Evolutionary conservation across 2,888 invertebrate species (phyloP), one percentile per base, ranked within the genome.

Genomic region (Aleiodes alternator): DNA sequence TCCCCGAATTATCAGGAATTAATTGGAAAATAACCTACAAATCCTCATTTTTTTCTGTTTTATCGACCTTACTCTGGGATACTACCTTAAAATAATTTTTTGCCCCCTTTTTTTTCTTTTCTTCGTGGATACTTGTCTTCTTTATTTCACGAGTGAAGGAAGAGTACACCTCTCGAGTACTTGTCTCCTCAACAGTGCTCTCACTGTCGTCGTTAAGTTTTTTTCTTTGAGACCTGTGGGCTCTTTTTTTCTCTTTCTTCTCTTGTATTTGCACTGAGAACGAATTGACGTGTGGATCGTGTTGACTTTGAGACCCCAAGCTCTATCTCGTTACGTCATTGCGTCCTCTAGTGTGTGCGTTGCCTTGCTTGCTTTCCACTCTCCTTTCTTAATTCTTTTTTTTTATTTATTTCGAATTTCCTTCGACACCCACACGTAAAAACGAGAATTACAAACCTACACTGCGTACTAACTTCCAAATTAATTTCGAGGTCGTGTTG

Each of bases 241-340:
- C 66, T 50, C 74, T 64, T 69, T n/a, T 51, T 66, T 43, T 64
- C 31, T 57, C 34, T 34, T 59, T 59, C 43, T 69, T 31, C 43
- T 53, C 66, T 69, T 55, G 11, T 70, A 76, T 78, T 75, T 78
- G 69, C 71, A 73, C 76, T 75, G 23, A 56, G 29, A 56, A 75
- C 70, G 75, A 76, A 78, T 78, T 78, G 73, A 78, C 78, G 72
- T 72, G 72, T 76, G 69, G 23, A 72, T 69, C 59, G 70, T 69
- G 75, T 73, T 75, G 71, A 75, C 66, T 75, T 66, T 70, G 64
- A 64, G 70, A 53, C 50, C 48, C 73, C 73, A 23, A 50, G 73
- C 61, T 64, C 69, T 74, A 74, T 74, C 73, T 74, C 53, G 61
- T 74, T 74, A 74, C 69, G 53, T 74, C 73, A 74, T 31, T 51